These are phyloP conservation scores for Nudaria mundana DNA, from an alignment of 2,888 invertebrate genomes.

Conservation along the genomic window DNA sequence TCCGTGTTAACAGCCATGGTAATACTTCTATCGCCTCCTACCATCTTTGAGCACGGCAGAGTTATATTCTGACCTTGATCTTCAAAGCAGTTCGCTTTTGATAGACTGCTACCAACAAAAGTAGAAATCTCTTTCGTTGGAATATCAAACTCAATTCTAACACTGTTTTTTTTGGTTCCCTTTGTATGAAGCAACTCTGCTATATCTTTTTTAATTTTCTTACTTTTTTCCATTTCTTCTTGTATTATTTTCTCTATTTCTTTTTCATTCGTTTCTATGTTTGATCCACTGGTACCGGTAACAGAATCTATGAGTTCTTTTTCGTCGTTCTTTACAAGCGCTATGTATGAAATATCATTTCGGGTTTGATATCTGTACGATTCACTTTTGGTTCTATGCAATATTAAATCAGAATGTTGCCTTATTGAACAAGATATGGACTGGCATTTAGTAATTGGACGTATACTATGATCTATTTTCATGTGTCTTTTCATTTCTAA, in stretches of 20 bases:
- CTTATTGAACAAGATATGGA: slow-evolving; percentile 22
- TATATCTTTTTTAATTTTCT: slow-evolving; percentile 45
- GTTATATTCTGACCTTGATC: not conserved
- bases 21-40: slow-evolving; percentile 23
- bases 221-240: slow-evolving; percentile 48
- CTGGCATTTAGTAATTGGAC: slow-evolving; percentile 13
- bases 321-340: slow-evolving; percentile 25
- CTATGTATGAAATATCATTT: slow-evolving; percentile 23
- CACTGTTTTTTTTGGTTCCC: slow-evolving; percentile 31
- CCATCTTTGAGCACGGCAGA: not conserved
- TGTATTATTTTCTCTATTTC: slow-evolving; percentile 36
- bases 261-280: slow-evolving; percentile 10
- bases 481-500: slow-evolving; percentile 34
- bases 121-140: slow-evolving; percentile 57
- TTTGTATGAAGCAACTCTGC: slow-evolving; percentile 37
- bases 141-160: slow-evolving; percentile 46
- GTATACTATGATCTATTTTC: slow-evolving; percentile 20
- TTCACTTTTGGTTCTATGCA: slow-evolving; percentile 29
- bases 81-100: slow-evolving; percentile 9
- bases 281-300: slow-evolving; percentile 4
- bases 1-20: slow-evolving; percentile 69
- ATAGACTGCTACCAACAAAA: slow-evolving; percentile 46
- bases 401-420: not conserved
- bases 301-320: slow-evolving; percentile 21
- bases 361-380: slow-evolving; percentile 15